Percentiles rank a stretch among this genome's conserved stretches.
Conservation (phyloP, 2,113 vertebrate species). For the Condylura cristata region DNA sequence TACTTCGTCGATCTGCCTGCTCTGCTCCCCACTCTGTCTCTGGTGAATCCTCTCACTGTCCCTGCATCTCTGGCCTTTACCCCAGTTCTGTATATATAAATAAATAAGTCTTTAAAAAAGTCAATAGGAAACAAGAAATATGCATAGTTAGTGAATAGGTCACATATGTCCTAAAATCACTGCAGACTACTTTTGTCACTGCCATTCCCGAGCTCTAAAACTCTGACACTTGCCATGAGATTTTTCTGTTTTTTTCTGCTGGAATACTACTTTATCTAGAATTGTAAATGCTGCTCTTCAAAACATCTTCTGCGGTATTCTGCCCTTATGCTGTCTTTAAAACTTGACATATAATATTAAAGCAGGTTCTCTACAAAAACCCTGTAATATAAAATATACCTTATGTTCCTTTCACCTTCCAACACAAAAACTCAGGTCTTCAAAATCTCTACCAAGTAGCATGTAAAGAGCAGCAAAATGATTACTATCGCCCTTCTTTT, state of each 20-base stretch:
- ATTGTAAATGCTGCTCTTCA: neutral
- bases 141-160: neutral
- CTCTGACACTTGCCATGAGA: neutral
- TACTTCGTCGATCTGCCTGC: too few species aligned
- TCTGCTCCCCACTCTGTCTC: too few species aligned
- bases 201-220: neutral
- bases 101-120: too few species aligned
- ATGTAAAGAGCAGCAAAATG: neutral
- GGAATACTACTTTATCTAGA: neutral
- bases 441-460: neutral
- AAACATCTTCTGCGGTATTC: neutral
- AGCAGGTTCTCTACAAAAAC: neutral
- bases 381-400: neutral
- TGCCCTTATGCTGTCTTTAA: neutral
- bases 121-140: neutral
- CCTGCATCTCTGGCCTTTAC: too few species aligned
- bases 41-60: too few species aligned
- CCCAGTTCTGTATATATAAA: too few species aligned
- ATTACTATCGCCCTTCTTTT: neutral
- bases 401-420: neutral
- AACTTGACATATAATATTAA: neutral
- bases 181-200: neutral
- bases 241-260: neutral
- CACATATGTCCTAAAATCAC: neutral
- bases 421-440: neutral